Evolutionary conservation across 2,888 invertebrate genomes (phyloP).

Genomic region (Scaptomyza polygonia): DNA sequence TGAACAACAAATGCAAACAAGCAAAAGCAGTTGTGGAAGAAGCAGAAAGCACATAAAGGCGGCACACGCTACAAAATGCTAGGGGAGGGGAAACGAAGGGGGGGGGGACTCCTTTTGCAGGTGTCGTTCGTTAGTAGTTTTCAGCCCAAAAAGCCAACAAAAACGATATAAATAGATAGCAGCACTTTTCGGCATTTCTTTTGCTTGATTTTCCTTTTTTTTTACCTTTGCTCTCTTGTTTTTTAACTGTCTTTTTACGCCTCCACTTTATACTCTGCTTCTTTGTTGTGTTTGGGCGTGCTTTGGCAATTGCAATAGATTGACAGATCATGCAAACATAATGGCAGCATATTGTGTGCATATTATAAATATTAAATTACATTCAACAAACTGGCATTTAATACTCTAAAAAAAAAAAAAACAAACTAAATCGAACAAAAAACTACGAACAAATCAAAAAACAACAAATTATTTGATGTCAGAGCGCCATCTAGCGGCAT

Average conservation of each 20-base stretch:
- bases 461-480: slow-evolving; percentile 2
- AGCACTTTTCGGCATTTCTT: slow-evolving; percentile 65
- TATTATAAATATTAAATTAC: slow-evolving; percentile 78
- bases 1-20: slow-evolving; percentile 68
- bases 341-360: slow-evolving; percentile 75
- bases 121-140: slow-evolving; percentile 78
- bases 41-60: slow-evolving; percentile 27
- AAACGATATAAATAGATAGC: slow-evolving; percentile 79
- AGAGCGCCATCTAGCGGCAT: slow-evolving; percentile 28
- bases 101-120: slow-evolving; percentile 42
- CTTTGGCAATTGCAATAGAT: slow-evolving; percentile 67
- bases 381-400: slow-evolving; percentile 62
- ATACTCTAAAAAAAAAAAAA: slow-evolving; percentile 14
- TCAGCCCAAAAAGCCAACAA: slow-evolving; percentile 70
- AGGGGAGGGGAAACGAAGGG: background rate
- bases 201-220: slow-evolving; percentile 3
- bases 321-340: slow-evolving; percentile 78
- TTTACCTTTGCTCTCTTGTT: slow-evolving; percentile 3
- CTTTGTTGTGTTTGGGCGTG: slow-evolving; percentile 15
- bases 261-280: slow-evolving; percentile 3
- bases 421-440: background rate
- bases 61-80: slow-evolving; percentile 51
- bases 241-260: slow-evolving; percentile 20
- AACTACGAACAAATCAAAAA: background rate
- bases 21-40: slow-evolving; percentile 20